Base-by-base conservation (phyloP, 2,113 vertebrate species). In the Myrmecobius fasciatus region DNA sequence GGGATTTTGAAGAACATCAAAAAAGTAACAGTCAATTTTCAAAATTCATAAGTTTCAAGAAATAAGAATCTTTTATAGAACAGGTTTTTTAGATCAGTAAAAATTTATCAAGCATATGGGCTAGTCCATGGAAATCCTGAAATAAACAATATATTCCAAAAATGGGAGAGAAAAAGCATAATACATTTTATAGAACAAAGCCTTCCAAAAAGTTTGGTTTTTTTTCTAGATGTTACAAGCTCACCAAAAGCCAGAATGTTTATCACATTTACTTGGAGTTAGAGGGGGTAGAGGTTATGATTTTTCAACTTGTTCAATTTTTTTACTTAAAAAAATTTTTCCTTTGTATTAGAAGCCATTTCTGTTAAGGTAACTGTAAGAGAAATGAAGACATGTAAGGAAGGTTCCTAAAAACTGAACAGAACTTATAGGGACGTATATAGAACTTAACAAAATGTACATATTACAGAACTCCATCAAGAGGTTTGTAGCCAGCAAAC, bases 361-460 rank as follows among this genome's bases (percentile, higher is more conserved):
- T 91, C 0, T 89, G 52, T 95, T 93, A 8, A 96, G 28, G 22
- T 89, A 90, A 54, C 51, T 49, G 54, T 52, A 93, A n/a, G 90
- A 93, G 93, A 10, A 90, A 91, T 25, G 46, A 8, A 95, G 49
- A 52, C 17, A 46, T 83, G 9, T 47, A 91, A 91, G 47, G 1
- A 31, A 92, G 52, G 60, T 83, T 94, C 90, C 89, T 89, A 93
- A 91, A 43, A 36, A 20, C 31, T 43, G 36, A 90, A 88, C 26
- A 25, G 91, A 94, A 92, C 25, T 25, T 96, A 17, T 31, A 31
- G 28, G 53, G 12, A 20, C 43, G 96, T 0, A 10, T 36, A 4
- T 67, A 67, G 56, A 67, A 67, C 31, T 36, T 14, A 36, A 36
- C 31, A 48, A 53, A 26, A 53, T 53, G 54, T 89, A 60, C 54